phyloP scores from a whole-genome alignment of 2,888 invertebrate species.

The Crioceris asparagi region DNA sequence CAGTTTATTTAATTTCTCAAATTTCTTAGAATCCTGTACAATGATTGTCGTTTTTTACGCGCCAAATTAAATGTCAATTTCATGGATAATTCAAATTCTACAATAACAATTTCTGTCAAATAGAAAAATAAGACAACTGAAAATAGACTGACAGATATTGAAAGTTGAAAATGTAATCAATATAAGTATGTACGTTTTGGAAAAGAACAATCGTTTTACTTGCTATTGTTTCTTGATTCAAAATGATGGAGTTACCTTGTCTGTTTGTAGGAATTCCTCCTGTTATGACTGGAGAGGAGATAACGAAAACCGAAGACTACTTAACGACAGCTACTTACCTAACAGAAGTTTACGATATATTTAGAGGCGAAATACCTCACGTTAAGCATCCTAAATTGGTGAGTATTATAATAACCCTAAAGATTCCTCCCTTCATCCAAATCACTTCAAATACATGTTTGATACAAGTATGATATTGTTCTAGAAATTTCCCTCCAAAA shows the following conservation, averaged over 20 bases:
- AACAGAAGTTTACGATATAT: slow-evolving; percentile 78
- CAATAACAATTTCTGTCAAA: too few relatives aligned
- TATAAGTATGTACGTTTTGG: too few relatives aligned
- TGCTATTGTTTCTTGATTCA: not conserved
- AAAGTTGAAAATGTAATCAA: too few relatives aligned
- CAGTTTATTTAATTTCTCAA: too few relatives aligned
- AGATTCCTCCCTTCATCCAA: not conserved
- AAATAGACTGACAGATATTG: too few relatives aligned
- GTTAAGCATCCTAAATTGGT: slow-evolving; percentile 64
- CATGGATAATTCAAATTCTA: too few relatives aligned
- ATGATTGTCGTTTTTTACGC: too few relatives aligned
- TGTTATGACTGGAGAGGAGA: slow-evolving; percentile 69
- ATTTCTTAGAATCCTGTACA: too few relatives aligned
- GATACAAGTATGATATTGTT: not conserved
- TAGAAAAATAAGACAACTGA: too few relatives aligned
- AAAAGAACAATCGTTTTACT: too few relatives aligned
- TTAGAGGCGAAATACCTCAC: slow-evolving; percentile 84
- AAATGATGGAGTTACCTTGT: slow-evolving; percentile 2
- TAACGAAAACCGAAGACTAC: slow-evolving; percentile 60
- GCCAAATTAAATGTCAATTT: too few relatives aligned
- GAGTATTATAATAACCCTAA: slow-evolving; percentile 25
- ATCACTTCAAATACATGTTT: too few relatives aligned
- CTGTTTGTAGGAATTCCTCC: slow-evolving; percentile 45
- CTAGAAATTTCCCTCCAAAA: slow-evolving; percentile 10
- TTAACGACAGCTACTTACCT: slow-evolving; percentile 72